phyloP scores from a whole-genome alignment of 2,113 vertebrate species.

The Colistium nudipinnis region DNA sequence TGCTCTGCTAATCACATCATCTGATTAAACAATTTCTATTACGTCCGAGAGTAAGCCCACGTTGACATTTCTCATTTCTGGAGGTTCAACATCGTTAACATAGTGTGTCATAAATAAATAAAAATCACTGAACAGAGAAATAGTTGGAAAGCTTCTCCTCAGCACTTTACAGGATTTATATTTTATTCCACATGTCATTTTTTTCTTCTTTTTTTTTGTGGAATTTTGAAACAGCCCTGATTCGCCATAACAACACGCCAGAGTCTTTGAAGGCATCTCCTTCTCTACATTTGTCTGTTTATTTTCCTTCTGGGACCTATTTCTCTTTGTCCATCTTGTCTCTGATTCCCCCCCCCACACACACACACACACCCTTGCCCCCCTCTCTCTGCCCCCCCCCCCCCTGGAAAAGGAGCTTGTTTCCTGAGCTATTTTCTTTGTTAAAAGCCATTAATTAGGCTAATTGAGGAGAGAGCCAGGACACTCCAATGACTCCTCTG shows the following conservation, averaged over 20 bases:
- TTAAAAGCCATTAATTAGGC: conserved; percentile 79
- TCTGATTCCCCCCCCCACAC: neutral
- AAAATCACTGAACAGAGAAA: neutral
- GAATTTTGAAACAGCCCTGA: neutral
- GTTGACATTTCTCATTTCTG: neutral
- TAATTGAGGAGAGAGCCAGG: conserved; percentile 77
- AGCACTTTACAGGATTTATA: no score
- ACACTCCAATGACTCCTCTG: conserved; percentile 67
- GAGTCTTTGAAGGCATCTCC: no score
- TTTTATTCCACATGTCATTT: no score
- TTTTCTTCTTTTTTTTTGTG: neutral
- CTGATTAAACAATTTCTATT: conserved; percentile 14
- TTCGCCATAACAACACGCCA: neutral
- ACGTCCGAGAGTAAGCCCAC: neutral
- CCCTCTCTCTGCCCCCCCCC: conserved; percentile 6
- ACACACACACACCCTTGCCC: neutral
- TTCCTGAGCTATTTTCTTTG: conserved; percentile 72
- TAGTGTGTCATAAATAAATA: no score
- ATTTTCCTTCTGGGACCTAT: neutral
- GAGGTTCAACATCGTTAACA: no score
- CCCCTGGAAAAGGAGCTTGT: conserved; percentile 51
- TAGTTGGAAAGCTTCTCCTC: neutral
- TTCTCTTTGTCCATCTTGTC: neutral
- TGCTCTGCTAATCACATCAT: conserved; percentile 14
- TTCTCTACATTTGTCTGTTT: neutral